Percentiles rank a stretch among this genome's conserved stretches.
phyloP scores from a whole-genome alignment of 2,888 invertebrate species.

The Hirtodrosophila alboralis region DNA sequence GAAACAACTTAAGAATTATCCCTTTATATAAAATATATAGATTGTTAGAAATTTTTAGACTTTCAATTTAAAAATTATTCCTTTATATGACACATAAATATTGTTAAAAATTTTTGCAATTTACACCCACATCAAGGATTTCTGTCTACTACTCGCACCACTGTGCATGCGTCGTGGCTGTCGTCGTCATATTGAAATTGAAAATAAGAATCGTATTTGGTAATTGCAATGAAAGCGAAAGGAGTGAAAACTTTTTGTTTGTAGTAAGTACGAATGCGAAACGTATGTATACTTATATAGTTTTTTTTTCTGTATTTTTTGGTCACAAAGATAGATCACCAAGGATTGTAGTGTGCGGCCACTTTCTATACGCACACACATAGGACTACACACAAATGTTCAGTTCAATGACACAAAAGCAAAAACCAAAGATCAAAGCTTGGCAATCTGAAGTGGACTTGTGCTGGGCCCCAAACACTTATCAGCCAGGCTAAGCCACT shows the following conservation, averaged over 20 bases:
- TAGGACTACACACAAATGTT: constrained; percentile 3
- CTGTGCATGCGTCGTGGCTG: constrained; percentile 58
- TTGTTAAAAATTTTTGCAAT: background rate
- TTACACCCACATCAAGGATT: constrained; percentile 11
- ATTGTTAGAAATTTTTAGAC: too few relatives aligned
- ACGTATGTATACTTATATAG: constrained; percentile 32
- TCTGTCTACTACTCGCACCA: constrained; percentile 24
- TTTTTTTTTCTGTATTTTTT: too few relatives aligned
- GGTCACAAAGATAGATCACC: constrained; percentile 77
- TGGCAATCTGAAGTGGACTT: constrained; percentile 55
- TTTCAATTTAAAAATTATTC: too few relatives aligned
- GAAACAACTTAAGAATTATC: too few relatives aligned
- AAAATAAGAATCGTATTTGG: constrained; percentile 79
- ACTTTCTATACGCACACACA: constrained; percentile 63
- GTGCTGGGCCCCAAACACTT: constrained; percentile 61
- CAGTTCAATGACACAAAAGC: constrained; percentile 58
- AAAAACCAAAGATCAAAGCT: constrained; percentile 31
- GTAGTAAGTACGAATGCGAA: constrained; percentile 41
- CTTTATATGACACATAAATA: background rate
- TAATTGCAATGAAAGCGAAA: constrained; percentile 78
- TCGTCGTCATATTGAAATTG: constrained; percentile 79
- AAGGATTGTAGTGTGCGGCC: constrained; percentile 64
- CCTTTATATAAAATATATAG: too few relatives aligned
- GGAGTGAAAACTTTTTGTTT: constrained; percentile 72
- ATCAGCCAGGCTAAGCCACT: constrained; percentile 64